Evolutionary conservation across 1,140 invertebrate genomes (phyloP).

Genomic region (Drosophila equinoxialis): DNA sequence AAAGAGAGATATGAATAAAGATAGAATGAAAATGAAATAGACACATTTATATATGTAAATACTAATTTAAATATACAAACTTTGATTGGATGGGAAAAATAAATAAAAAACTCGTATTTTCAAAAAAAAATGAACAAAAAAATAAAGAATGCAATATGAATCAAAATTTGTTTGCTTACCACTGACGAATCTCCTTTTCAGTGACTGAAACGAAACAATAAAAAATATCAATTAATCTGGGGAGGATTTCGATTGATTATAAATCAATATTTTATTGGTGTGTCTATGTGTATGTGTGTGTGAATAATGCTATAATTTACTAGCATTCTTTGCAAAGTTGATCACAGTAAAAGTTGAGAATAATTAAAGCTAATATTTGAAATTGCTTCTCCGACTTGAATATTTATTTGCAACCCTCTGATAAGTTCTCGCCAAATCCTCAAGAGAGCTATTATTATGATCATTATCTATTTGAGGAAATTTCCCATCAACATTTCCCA

Average conservation of each 20-base stretch:
- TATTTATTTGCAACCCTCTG: background rate
- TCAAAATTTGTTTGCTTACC: conserved; percentile 85
- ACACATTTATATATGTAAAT: background rate
- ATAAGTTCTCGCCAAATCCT: background rate
- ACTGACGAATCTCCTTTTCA: conserved; percentile 93
- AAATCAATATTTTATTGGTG: too few species aligned
- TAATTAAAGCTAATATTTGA: conserved; percentile 8
- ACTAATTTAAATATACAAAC: conserved; percentile 9
- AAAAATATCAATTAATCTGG: conserved; percentile 27
- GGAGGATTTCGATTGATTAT: too few species aligned
- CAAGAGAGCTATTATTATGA: conserved; percentile 3
- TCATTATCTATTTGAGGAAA: conserved; percentile 6
- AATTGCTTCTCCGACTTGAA: too few species aligned
- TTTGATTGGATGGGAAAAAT: background rate
- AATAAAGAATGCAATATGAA: too few species aligned
- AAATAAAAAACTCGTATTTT: background rate
- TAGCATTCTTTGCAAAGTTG: too few species aligned
- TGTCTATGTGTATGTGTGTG: too few species aligned
- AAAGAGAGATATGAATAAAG: too few species aligned
- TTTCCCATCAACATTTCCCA: background rate
- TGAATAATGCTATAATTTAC: too few species aligned
- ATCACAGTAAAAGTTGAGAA: background rate
- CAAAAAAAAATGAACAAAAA: background rate
- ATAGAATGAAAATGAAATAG: background rate
- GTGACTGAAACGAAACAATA: conserved; percentile 87